These are phyloP conservation scores for Lagopus muta DNA, from an alignment of 2,113 vertebrate species.

Conservation along the genomic window DNA sequence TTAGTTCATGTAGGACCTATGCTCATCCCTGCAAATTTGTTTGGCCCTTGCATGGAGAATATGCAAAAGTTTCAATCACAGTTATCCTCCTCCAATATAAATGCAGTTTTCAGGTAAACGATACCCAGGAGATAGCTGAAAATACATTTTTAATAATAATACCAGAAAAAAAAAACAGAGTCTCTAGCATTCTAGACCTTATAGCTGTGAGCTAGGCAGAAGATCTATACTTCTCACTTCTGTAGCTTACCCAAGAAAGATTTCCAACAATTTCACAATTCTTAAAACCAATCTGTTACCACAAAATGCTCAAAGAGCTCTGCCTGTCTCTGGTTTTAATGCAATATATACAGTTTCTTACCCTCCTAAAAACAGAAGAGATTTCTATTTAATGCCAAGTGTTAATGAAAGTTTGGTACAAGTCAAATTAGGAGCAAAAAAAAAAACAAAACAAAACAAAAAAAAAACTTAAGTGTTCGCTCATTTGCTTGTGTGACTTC, in stretches of 20 bases:
- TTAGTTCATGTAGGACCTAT: not conserved
- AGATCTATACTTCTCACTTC: not conserved
- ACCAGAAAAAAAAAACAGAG: not conserved
- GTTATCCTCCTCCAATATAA: not conserved
- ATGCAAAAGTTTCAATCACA: not conserved
- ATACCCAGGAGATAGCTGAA: not conserved
- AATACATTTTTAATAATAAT: not conserved
- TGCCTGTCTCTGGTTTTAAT: not conserved
- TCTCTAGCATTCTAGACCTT: not conserved
- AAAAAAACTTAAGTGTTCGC: not conserved
- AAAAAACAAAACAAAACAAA: no score
- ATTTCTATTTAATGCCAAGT: conserved; percentile 4
- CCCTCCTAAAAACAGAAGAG: not conserved
- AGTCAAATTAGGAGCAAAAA: not conserved
- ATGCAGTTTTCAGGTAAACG: not conserved
- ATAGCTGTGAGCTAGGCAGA: not conserved
- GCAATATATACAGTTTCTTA: not conserved
- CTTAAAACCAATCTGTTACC: not conserved
- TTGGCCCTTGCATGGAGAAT: not conserved
- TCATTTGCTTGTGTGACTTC: conserved; percentile 10
- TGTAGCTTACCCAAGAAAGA: not conserved
- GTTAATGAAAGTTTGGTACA: not conserved
- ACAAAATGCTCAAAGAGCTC: not conserved
- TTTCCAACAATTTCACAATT: not conserved
- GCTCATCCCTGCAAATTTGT: not conserved